Evolutionary conservation across 2,888 invertebrate genomes (phyloP).

Genomic region (Pseudococcus viburni): DNA sequence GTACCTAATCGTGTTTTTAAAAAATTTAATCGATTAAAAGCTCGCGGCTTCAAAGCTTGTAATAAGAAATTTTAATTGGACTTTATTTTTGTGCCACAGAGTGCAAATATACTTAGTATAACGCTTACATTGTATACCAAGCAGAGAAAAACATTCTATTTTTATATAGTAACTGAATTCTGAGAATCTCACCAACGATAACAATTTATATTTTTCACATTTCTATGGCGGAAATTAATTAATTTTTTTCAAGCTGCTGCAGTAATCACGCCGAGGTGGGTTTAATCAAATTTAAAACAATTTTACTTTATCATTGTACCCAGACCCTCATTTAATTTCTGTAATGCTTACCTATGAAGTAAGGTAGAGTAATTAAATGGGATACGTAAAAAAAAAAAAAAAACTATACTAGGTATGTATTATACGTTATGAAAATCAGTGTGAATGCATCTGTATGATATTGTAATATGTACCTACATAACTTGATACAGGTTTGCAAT

Average conservation of each 20-base stretch:
- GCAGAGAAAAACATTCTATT: neutral
- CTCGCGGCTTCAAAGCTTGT: neutral
- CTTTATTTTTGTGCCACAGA: neutral
- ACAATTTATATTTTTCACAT: neutral
- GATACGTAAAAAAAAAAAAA: too few species aligned
- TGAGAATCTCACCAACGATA: neutral
- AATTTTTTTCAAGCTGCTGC: neutral
- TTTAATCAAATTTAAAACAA: constrained; percentile 10
- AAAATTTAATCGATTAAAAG: constrained; percentile 32
- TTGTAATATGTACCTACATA: too few species aligned
- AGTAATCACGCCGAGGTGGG: neutral
- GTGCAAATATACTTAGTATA: neutral
- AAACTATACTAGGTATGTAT: too few species aligned
- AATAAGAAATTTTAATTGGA: constrained; percentile 34
- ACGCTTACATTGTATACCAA: neutral
- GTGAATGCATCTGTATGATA: too few species aligned
- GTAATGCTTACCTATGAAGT: too few species aligned
- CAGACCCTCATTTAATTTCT: neutral
- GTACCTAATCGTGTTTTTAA: neutral
- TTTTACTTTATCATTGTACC: neutral
- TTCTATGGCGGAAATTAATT: constrained; percentile 10
- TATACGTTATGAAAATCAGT: too few species aligned
- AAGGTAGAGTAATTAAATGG: too few species aligned
- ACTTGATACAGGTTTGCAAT: too few species aligned
- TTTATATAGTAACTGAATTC: neutral